A percentile compares a stretch with the other conserved stretches of the same genome.
Conservation (phyloP, 2,888 invertebrate species). For the Tipula unca region DNA sequence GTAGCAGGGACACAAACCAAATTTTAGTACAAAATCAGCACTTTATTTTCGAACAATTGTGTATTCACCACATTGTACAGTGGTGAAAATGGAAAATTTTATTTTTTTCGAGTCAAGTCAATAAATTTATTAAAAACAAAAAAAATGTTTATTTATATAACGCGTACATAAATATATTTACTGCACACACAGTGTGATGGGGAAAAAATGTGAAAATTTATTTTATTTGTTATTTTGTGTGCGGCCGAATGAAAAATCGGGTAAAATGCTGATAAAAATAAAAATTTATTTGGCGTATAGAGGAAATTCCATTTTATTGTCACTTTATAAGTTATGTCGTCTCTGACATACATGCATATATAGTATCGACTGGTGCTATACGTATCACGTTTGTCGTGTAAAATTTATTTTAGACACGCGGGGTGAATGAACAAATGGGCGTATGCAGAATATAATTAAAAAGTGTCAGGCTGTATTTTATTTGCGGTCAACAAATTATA, state of each 20-base stretch:
- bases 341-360: too few species aligned
- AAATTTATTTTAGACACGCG: too few species aligned
- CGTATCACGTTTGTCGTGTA: background rate
- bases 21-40: background rate
- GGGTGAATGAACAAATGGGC: too few species aligned
- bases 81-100: background rate
- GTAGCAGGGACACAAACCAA: background rate
- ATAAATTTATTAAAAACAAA: background rate
- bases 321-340: background rate
- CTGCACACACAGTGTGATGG: background rate
- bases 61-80: background rate
- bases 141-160: background rate
- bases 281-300: background rate
- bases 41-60: background rate
- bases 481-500: too few species aligned
- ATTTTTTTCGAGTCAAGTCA: background rate
- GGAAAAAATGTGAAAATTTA: background rate
- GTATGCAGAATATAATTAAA: too few species aligned
- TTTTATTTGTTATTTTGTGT: background rate
- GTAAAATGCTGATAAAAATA: background rate
- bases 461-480: too few species aligned
- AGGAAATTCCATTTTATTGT: background rate
- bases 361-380: too few species aligned
- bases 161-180: background rate
- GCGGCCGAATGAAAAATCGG: background rate